These are phyloP conservation scores for Halcyon leucocephala DNA, from an alignment of 2,797 vertebrate genomes.

Conservation along the genomic window DNA sequence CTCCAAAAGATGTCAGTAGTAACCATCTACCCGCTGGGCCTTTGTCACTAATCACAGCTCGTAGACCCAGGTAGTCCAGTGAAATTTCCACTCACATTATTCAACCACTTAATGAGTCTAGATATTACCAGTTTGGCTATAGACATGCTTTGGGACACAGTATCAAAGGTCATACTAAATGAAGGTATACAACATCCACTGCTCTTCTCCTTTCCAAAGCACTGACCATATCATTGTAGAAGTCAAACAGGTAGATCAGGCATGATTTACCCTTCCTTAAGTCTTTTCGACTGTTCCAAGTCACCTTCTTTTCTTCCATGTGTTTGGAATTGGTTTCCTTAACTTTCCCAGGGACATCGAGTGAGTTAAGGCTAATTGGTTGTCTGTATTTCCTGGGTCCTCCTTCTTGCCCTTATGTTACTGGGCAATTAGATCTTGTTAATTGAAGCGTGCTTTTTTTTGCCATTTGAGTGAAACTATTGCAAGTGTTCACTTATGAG, in stretches of 20 bases:
- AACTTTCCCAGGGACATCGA: neutral
- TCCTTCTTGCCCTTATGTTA: neutral
- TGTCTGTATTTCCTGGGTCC: neutral
- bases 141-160: neutral
- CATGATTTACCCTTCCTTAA: neutral
- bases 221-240: neutral
- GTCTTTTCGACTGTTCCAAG: neutral
- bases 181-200: neutral
- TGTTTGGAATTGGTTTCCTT: neutral
- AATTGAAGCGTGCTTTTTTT: neutral
- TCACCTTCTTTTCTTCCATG: neutral
- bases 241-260: rapidly evolving
- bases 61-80: neutral
- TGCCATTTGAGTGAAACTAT: neutral
- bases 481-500: neutral
- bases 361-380: neutral
- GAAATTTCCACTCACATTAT: neutral
- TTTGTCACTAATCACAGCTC: neutral
- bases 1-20: neutral
- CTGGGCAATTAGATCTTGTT: neutral
- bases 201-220: neutral
- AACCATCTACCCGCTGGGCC: neutral
- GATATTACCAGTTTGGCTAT: neutral
- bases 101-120: neutral
- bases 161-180: neutral